Conservation (phyloP, 1,140 invertebrate genomes). For the Drosophila sp. region DNA sequence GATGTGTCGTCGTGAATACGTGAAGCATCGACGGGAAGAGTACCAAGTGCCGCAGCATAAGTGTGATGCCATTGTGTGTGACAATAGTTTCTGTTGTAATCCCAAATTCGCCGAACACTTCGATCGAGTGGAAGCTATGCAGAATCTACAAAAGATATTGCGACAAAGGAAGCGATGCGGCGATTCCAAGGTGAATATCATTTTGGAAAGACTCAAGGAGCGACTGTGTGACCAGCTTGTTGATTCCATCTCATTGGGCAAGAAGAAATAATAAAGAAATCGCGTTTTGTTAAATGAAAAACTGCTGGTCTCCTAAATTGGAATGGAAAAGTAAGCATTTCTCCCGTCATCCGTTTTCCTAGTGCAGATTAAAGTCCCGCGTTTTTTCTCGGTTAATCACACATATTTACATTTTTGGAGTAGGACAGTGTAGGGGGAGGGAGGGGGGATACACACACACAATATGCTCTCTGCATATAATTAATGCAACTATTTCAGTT, state of each 20-base stretch:
- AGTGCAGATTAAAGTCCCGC: neutral
- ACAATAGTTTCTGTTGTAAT: slow-evolving; percentile 29
- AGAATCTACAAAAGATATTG: slow-evolving; percentile 35
- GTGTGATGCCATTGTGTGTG: slow-evolving; percentile 32
- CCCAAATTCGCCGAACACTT: slow-evolving; percentile 34
- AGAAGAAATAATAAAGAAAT: slow-evolving; percentile 7
- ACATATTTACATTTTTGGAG: slow-evolving; percentile 14
- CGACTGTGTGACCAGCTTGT: slow-evolving; percentile 10
- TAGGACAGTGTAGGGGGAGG: slow-evolving; percentile 12
- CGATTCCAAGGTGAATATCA: neutral
- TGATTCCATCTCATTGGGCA: slow-evolving; percentile 5
- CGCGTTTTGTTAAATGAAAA: neutral
- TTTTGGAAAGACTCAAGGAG: slow-evolving; percentile 12
- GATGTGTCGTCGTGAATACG: slow-evolving; percentile 40
- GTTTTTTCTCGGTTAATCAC: slow-evolving; percentile 25
- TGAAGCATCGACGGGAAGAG: neutral
- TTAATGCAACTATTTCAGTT: slow-evolving; percentile 49
- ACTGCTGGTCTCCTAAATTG: neutral
- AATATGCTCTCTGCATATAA: slow-evolving; percentile 43
- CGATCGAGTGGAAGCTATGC: slow-evolving; percentile 37
- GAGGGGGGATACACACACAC: slow-evolving; percentile 24
- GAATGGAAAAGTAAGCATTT: too few species aligned
- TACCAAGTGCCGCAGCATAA: slow-evolving; percentile 29
- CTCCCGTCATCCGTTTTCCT: too few species aligned
- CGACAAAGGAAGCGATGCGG: neutral